Evolutionary conservation across 1,140 invertebrate species (phyloP).

Genomic region (Campoletis sonorensis): DNA sequence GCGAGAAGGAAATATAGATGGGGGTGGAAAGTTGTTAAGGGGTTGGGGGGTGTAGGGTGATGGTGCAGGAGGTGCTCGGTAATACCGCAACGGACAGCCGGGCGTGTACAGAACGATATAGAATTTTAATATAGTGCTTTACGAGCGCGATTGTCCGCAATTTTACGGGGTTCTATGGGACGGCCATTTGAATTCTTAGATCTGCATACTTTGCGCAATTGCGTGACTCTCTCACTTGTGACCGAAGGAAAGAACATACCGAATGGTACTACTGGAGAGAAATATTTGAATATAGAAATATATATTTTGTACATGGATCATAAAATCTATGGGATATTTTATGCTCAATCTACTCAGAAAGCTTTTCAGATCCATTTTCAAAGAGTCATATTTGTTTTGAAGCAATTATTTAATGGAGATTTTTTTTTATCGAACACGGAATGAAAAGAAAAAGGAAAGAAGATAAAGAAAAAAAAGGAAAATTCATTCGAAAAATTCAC

Average conservation of each 20-base stretch:
- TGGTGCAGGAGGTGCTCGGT: slow-evolving; percentile 33
- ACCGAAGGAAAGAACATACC: slow-evolving; percentile 49
- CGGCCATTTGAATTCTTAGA: slow-evolving; percentile 77
- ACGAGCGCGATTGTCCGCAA: slow-evolving; percentile 77
- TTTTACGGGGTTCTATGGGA: slow-evolving; percentile 73
- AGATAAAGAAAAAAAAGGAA: too few relatives aligned
- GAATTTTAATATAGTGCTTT: slow-evolving; percentile 78
- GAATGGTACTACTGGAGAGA: slow-evolving; percentile 7
- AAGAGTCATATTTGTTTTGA: too few relatives aligned
- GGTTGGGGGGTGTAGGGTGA: slow-evolving; percentile 14
- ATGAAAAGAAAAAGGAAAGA: too few relatives aligned
- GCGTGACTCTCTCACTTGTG: slow-evolving; percentile 63
- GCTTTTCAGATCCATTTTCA: too few relatives aligned
- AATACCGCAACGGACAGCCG: slow-evolving; percentile 41
- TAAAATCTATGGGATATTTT: too few relatives aligned
- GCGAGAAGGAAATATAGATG: slow-evolving; percentile 23
- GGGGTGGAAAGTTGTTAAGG: slow-evolving; percentile 4
- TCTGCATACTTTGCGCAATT: slow-evolving; percentile 77
- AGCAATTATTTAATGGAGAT: too few relatives aligned
- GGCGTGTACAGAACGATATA: slow-evolving; percentile 66
- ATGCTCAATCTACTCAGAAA: too few relatives aligned
- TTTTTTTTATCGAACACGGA: too few relatives aligned
- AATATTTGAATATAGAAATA: background rate
- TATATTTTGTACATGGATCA: background rate
- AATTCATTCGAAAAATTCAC: too few relatives aligned